phyloP scores from a whole-genome alignment of 64 coral and sea anemone genomes.

The Exaiptasia diaphana region DNA sequence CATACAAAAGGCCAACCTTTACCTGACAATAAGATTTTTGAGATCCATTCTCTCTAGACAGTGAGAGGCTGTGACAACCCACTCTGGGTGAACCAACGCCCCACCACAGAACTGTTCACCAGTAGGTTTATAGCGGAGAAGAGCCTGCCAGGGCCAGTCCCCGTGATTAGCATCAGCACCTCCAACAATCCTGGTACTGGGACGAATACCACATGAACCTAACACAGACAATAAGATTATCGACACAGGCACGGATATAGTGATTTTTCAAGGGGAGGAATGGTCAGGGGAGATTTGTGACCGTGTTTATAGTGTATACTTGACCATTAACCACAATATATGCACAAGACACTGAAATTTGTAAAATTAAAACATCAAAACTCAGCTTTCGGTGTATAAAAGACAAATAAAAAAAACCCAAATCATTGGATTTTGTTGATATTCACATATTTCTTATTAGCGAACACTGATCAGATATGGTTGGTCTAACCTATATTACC shows the following conservation, averaged over 20 bases:
- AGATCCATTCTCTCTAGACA: neutral
- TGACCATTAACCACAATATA: no score
- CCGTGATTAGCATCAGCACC: neutral
- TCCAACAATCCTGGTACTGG: conserved; percentile 21
- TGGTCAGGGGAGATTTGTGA: no score
- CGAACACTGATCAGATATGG: no score
- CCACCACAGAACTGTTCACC: conserved; percentile 34
- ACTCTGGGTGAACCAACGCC: neutral
- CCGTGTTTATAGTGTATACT: no score
- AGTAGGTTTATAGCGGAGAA: neutral
- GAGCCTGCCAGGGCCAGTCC: conserved; percentile 49
- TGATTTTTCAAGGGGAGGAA: neutral
- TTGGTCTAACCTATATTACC: no score
- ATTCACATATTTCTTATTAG: no score
- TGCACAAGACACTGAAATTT: no score
- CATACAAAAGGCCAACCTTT: neutral
- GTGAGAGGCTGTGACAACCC: conserved; percentile 39
- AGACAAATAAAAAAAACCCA: no score
- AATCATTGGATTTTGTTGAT: no score
- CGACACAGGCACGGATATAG: neutral
- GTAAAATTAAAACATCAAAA: no score
- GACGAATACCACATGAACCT: conserved; percentile 10
- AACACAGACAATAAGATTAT: neutral
- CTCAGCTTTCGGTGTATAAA: no score
- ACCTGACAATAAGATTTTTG: neutral